A percentile compares a stretch with the other conserved stretches of the same genome.
Evolutionary conservation across 1,140 invertebrate genomes (phyloP).

Genomic region (Agrilus planipennis): DNA sequence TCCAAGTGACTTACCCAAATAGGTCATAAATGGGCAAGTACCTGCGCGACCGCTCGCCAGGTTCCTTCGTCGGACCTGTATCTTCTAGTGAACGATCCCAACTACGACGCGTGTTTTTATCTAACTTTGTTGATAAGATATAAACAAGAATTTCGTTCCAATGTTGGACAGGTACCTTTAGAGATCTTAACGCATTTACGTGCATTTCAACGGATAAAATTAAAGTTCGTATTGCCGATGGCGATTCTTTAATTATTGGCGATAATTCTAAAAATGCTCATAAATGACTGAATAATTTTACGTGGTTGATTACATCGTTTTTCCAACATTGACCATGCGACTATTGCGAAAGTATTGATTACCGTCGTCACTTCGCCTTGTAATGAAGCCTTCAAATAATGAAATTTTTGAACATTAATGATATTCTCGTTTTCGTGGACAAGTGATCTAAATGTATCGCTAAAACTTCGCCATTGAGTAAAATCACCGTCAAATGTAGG

Average conservation of each 20-base stretch:
- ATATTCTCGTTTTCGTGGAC: not conserved
- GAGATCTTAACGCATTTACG: not conserved
- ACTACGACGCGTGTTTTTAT: not conserved
- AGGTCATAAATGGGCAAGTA: no score
- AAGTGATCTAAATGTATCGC: not conserved
- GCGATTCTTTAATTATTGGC: not conserved
- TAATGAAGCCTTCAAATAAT: not conserved
- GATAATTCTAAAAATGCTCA: not conserved
- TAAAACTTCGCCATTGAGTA: not conserved
- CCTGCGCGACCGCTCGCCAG: no score
- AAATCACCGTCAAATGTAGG: not conserved
- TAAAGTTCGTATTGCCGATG: not conserved
- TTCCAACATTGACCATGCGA: not conserved
- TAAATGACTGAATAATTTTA: not conserved
- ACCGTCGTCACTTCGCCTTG: not conserved
- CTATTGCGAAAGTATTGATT: not conserved
- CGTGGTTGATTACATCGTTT: not conserved
- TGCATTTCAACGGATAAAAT: not conserved
- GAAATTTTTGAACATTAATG: not conserved
- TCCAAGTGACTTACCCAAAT: no score
- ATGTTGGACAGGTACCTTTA: not conserved
- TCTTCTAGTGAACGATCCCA: not conserved
- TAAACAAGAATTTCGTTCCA: not conserved
- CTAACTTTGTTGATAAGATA: not conserved
- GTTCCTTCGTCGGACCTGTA: no score